Base-by-base conservation (phyloP, 2,888 invertebrate species). In the Monochamus alternatus region DNA sequence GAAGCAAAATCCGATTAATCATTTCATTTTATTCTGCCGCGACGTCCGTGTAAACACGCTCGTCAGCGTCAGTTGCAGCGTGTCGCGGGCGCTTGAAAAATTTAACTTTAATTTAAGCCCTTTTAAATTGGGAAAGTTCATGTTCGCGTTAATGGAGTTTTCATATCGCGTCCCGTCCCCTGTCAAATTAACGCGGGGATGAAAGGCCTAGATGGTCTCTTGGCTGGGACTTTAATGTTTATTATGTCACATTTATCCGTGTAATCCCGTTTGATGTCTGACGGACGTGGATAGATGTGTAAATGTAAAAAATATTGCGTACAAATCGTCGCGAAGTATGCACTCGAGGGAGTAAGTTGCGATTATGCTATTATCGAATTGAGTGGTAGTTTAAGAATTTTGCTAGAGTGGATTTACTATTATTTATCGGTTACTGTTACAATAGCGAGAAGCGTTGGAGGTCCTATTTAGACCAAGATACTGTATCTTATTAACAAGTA, bases 401-500 rank as follows among this genome's bases (percentile, higher is more conserved):
- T 22, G 22, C 22, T 22, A 22, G 0, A 22, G 38, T 38, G 4
- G 38, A 38, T 38, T 38, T 38, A 22, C 7, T 38, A 38, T 38
- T 38, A 38, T 38, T 38, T 38, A 5, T 1, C 38, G 38, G 38
- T 38, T 38, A 38, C 38, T 38, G 7, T 38, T 38, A 38, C 7
- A 4, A 38, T 38, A 22, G 22, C 22, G 7, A 38, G 38, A 38
- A 38, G 31, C 32, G 31, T 32, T 60, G 60, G 59, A 31, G 32
- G 60, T 32, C 32, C 10, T 60, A 32, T 60, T 60, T 60, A 60
- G 31, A 60, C 32, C 22, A 10, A 2, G 8, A 9, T 5, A 60
- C 60, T 59, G 59, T 10, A 59, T 43, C 43, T 43, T 43, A 63
- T 63, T 63, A n/a, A 43, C 32, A 43, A 31, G 31, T 63, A 43